A percentile compares a stretch with the other conserved stretches of the same genome.
These are phyloP conservation scores for Brachionus angularis DNA, from an alignment of 1,140 invertebrate genomes.

Conservation along the genomic window DNA sequence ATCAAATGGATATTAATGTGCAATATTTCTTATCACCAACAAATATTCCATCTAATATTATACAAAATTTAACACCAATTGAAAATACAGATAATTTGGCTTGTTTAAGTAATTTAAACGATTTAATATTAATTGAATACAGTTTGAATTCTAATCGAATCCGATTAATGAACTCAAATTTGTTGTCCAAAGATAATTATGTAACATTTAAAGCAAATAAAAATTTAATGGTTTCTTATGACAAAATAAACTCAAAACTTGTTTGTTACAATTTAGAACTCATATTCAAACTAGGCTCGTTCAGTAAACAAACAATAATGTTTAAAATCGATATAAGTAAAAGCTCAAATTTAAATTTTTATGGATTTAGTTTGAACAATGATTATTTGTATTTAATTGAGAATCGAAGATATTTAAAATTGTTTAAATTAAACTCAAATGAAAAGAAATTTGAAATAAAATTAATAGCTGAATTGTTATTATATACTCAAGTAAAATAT, in stretches of 20 bases:
- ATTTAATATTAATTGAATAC: not conserved
- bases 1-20: not conserved
- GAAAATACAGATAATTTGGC: not conserved
- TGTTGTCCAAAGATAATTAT: not conserved
- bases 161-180: not conserved
- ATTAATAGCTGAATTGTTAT: not conserved
- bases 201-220: conserved; percentile 1
- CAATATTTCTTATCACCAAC: conserved; percentile 18
- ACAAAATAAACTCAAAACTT: not conserved
- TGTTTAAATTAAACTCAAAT: not conserved
- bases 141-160: not conserved
- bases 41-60: not conserved
- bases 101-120: not conserved
- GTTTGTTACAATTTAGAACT: not conserved
- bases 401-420: not conserved
- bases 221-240: not conserved
- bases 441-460: not conserved
- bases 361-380: not conserved
- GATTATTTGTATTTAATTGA: not conserved
- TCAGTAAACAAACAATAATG: not conserved
- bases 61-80: not conserved
- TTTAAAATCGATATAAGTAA: not conserved
- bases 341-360: not conserved
- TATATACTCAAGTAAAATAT: not conserved
- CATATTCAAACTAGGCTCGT: not conserved